Evolutionary conservation across 2,888 invertebrate genomes (phyloP).

Genomic region (Ormyrus thymus): DNA sequence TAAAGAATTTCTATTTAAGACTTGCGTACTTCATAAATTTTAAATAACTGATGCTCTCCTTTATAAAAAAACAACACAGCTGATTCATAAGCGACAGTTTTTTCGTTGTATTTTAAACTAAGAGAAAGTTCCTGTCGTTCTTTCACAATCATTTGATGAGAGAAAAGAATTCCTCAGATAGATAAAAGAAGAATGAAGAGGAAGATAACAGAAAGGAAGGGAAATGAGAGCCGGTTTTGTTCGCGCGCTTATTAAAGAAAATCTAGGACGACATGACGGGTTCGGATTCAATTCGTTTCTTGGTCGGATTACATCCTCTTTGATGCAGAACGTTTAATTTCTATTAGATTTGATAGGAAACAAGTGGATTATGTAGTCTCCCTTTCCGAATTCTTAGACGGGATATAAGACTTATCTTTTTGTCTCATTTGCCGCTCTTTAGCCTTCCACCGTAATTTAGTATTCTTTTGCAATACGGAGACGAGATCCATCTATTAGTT

Average conservation of each 20-base stretch:
- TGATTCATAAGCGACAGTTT: not conserved
- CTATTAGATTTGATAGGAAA: constrained; percentile 64
- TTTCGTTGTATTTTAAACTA: constrained; percentile 3
- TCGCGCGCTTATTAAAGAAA: constrained; percentile 42
- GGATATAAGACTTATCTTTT: constrained; percentile 43
- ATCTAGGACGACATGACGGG: constrained; percentile 20
- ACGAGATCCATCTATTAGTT: too few species aligned
- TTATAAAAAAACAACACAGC: too few species aligned
- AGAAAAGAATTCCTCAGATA: constrained; percentile 23
- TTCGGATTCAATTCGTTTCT: constrained; percentile 48
- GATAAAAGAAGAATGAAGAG: constrained; percentile 7
- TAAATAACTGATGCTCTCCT: too few species aligned
- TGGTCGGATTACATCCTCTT: constrained; percentile 58
- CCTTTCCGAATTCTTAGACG: constrained; percentile 60
- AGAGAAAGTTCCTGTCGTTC: not conserved
- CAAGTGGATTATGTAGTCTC: constrained; percentile 66
- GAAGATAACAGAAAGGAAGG: not conserved
- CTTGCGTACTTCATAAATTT: too few species aligned
- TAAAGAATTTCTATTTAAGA: too few species aligned
- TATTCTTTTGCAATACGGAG: too few species aligned
- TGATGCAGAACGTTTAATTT: constrained; percentile 63
- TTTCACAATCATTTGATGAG: constrained; percentile 36
- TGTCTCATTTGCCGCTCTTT: constrained; percentile 1
- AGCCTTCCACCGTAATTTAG: too few species aligned
- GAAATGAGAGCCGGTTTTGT: constrained; percentile 6